phyloP scores from a whole-genome alignment of 2,113 vertebrate genomes.

The Nesoenas mayeri region DNA sequence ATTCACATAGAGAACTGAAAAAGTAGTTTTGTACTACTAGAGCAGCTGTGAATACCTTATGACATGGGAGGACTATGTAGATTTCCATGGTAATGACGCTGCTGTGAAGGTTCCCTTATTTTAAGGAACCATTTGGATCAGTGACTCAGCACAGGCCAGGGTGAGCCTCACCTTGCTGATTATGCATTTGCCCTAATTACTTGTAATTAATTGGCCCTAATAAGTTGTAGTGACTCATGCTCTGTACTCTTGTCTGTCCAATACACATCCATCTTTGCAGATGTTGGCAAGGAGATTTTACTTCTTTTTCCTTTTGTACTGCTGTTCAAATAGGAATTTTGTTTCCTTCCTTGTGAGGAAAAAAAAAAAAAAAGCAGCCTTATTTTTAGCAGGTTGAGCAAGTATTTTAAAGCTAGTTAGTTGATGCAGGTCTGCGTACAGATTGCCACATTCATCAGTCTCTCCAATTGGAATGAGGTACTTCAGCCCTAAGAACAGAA shows the following conservation, averaged over 20 bases:
- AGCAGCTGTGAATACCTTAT: background rate
- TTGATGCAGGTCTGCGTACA: background rate
- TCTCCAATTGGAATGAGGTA: background rate
- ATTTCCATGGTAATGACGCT: background rate
- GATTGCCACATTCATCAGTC: background rate
- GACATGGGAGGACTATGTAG: background rate
- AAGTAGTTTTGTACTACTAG: background rate
- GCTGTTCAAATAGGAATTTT: background rate
- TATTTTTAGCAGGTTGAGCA: background rate
- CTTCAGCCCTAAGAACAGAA: background rate
- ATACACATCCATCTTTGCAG: background rate
- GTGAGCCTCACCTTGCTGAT: background rate
- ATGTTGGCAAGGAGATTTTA: background rate
- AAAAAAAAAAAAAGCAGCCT: background rate
- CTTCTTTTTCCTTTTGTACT: background rate
- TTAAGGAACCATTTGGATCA: background rate
- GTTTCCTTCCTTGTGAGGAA: background rate
- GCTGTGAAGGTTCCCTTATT: background rate
- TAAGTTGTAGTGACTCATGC: background rate
- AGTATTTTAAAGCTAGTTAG: background rate
- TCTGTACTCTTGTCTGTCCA: background rate
- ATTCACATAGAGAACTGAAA: background rate
- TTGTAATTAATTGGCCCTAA: background rate
- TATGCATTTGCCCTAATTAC: background rate
- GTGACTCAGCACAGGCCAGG: background rate